These are phyloP conservation scores for Rhagoletis pomonella DNA, from an alignment of 1,140 invertebrate species.

Conservation along the genomic window DNA sequence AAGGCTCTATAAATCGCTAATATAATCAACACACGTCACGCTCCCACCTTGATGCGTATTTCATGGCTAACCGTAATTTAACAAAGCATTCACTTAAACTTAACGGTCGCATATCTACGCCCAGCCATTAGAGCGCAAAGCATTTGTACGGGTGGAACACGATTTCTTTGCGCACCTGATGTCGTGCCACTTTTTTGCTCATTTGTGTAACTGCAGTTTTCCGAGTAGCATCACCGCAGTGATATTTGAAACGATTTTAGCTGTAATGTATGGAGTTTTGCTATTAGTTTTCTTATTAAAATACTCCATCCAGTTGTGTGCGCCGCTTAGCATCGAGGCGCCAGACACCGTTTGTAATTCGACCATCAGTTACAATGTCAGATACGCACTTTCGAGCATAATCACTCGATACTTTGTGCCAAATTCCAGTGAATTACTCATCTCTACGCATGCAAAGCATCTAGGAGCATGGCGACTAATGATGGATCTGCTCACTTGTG, in stretches of 20 bases:
- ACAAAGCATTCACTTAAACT: constrained; percentile 2
- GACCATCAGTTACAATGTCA: not conserved
- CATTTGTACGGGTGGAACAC: not conserved
- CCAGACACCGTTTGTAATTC: not conserved
- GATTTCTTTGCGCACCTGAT: not conserved
- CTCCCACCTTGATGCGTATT: not conserved
- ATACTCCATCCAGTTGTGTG: not conserved
- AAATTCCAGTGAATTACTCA: not conserved
- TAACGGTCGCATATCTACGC: constrained; percentile 5
- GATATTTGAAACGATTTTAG: not conserved
- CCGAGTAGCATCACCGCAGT: not conserved
- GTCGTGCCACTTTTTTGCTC: not conserved
- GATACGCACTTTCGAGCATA: not conserved
- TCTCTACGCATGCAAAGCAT: not conserved
- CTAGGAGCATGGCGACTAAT: not conserved
- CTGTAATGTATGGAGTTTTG: not conserved
- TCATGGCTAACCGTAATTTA: constrained; percentile 35
- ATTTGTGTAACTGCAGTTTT: constrained; percentile 1
- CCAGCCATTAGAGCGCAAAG: constrained; percentile 6
- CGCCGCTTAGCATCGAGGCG: not conserved
- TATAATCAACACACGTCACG: not conserved
- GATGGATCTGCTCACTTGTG: constrained; percentile 19
- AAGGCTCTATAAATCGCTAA: not conserved
- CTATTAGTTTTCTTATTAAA: constrained; percentile 7
- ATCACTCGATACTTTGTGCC: constrained; percentile 16